These are phyloP conservation scores for Galerucella nymphaeae DNA, from an alignment of 2,888 invertebrate species.

Conservation along the genomic window DNA sequence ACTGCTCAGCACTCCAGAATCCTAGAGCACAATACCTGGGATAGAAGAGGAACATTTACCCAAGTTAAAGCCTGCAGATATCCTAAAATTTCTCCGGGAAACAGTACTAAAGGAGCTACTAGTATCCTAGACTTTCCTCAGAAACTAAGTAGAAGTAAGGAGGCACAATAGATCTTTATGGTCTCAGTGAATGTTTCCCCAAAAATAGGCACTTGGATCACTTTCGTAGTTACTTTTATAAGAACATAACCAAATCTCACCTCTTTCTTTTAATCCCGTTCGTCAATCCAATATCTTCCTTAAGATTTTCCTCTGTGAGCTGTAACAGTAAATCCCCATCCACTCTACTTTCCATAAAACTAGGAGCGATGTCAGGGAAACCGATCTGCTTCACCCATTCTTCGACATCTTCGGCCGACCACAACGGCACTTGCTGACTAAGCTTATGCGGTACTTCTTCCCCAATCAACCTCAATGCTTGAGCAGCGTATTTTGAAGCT, in stretches of 20 bases:
- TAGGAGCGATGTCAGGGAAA: slow-evolving; percentile 83
- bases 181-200: too few species aligned
- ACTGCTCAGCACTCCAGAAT: too few species aligned
- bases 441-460: slow-evolving; percentile 98
- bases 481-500: slow-evolving; percentile 96
- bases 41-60: too few species aligned
- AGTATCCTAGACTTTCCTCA: too few species aligned
- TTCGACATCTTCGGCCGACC: slow-evolving; percentile 96
- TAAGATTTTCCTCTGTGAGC: slow-evolving; percentile 90
- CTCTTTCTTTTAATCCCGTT: slow-evolving; percentile 94
- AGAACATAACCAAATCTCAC: slow-evolving; percentile 60
- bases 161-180: too few species aligned
- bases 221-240: too few species aligned
- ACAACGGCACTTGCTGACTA: slow-evolving; percentile 97
- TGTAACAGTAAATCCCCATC: slow-evolving; percentile 96
- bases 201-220: too few species aligned
- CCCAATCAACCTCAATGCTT: slow-evolving; percentile 90
- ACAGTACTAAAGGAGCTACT: too few species aligned
- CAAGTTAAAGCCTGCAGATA: too few species aligned
- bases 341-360: slow-evolving; percentile 91
- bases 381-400: slow-evolving; percentile 99
- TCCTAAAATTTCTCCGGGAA: too few species aligned
- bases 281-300: slow-evolving; percentile 90
- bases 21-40: too few species aligned
- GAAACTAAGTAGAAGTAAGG: too few species aligned